Percentiles rank a stretch among this genome's conserved stretches.
These are phyloP conservation scores for Dufourea novaeangliae DNA, from an alignment of 1,140 invertebrate genomes.

Conservation along the genomic window DNA sequence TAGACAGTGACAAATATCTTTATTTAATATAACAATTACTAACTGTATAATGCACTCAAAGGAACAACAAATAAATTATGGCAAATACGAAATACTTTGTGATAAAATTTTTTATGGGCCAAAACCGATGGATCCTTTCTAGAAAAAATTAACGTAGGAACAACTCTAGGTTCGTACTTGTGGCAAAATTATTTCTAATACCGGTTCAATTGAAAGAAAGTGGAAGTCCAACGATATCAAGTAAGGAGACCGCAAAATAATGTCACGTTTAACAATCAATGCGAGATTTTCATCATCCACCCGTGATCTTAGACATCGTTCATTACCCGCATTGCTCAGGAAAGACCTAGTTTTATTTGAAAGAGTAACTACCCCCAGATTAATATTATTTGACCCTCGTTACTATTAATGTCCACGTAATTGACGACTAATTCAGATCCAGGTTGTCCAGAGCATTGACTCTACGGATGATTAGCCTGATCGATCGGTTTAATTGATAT, in stretches of 20 bases:
- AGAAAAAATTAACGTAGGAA: too few species aligned
- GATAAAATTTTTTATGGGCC: too few species aligned
- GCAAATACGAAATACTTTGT: too few species aligned
- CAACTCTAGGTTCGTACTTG: too few species aligned
- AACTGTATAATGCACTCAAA: too few species aligned
- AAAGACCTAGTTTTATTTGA: constrained; percentile 33
- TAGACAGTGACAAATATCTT: too few species aligned
- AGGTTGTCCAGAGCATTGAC: constrained; percentile 54
- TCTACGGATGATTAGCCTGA: constrained; percentile 43
- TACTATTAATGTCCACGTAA: constrained; percentile 69
- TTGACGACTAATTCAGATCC: constrained; percentile 68
- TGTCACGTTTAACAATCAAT: background rate
- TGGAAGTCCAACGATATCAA: background rate
- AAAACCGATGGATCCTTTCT: too few species aligned
- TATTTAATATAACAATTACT: too few species aligned
- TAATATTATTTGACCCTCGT: constrained; percentile 68
- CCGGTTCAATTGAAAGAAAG: background rate
- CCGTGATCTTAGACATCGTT: background rate
- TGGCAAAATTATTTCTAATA: background rate
- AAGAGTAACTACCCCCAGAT: constrained; percentile 42
- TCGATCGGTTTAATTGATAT: constrained; percentile 50
- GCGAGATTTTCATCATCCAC: background rate
- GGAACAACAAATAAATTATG: too few species aligned
- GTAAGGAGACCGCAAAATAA: background rate
- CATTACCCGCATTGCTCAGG: constrained; percentile 1